Conservation (phyloP, 2,113 vertebrate genomes). For the Hippocampus abdominalis region DNA sequence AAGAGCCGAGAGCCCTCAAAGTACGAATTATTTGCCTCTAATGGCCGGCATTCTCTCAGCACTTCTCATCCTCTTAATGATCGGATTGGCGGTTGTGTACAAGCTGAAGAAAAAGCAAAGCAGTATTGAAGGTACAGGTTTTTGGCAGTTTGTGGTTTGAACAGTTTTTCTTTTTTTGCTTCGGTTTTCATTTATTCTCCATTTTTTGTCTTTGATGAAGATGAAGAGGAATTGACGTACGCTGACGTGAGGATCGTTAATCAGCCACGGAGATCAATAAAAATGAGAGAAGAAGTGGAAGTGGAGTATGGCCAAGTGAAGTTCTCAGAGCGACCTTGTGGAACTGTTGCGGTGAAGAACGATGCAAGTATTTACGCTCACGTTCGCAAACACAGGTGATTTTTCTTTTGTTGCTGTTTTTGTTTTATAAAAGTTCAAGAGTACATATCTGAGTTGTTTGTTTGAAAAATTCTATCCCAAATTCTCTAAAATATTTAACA, state of each 20-base stretch:
- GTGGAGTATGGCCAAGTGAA: slow-evolving; percentile 58
- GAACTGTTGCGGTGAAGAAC: background rate
- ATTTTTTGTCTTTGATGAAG: slow-evolving; percentile 9
- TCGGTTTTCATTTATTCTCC: background rate
- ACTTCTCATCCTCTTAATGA: slow-evolving; percentile 25
- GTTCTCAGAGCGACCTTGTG: slow-evolving; percentile 16
- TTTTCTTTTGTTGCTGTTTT: background rate
- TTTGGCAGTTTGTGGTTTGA: background rate
- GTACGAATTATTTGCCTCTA: accelerated
- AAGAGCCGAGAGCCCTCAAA: background rate
- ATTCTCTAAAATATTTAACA: background rate
- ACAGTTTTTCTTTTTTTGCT: background rate
- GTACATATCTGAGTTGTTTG: background rate
- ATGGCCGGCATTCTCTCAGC: slow-evolving; percentile 22
- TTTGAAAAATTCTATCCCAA: no score
- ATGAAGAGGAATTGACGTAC: slow-evolving; percentile 38
- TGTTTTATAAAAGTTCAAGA: background rate
- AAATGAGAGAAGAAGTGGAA: background rate
- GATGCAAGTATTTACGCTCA: slow-evolving; percentile 45
- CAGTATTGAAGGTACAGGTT: slow-evolving; percentile 28
- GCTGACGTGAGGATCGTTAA: slow-evolving; percentile 17
- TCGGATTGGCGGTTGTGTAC: slow-evolving; percentile 14
- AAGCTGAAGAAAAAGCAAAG: slow-evolving; percentile 28
- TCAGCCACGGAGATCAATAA: background rate
- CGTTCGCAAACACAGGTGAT: slow-evolving; percentile 28